phyloP scores from a whole-genome alignment of 2,797 vertebrate species.

The Cirrhinus molitorella region DNA sequence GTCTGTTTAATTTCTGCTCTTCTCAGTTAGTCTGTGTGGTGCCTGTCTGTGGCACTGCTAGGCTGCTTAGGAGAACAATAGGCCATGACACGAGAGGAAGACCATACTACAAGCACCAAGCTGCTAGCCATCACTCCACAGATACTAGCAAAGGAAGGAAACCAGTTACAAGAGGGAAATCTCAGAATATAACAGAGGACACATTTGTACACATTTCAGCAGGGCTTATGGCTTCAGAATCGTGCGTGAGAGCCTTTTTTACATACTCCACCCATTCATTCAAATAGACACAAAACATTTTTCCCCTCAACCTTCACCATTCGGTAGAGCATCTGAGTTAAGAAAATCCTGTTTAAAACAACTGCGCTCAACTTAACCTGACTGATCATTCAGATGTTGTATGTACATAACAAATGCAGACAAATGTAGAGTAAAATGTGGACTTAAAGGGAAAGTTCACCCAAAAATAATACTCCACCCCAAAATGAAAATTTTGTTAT shows the following conservation, averaged over 20 bases:
- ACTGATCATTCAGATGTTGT: not conserved
- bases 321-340: not conserved
- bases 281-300: constrained; percentile 24
- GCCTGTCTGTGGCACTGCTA: constrained; percentile 29
- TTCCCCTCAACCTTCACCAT: constrained; percentile 18
- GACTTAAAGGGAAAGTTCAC: not conserved
- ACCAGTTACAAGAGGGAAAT: constrained; percentile 46
- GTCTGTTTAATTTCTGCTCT: not conserved
- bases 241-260: not conserved
- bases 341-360: not conserved
- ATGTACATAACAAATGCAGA: not conserved
- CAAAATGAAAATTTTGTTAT: too few species aligned
- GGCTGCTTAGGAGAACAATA: constrained; percentile 45
- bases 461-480: too few species aligned
- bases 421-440: not conserved
- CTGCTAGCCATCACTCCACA: constrained; percentile 35
- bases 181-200: constrained; percentile 47
- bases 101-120: constrained; percentile 38
- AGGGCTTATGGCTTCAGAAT: not conserved
- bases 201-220: not conserved
- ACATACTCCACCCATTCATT: constrained; percentile 11
- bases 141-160: constrained; percentile 58
- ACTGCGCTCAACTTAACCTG: not conserved
- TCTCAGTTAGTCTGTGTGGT: constrained; percentile 4
- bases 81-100: constrained; percentile 33